phyloP scores from a whole-genome alignment of 1,140 invertebrate genomes.

The Neodiprion lecontei region DNA sequence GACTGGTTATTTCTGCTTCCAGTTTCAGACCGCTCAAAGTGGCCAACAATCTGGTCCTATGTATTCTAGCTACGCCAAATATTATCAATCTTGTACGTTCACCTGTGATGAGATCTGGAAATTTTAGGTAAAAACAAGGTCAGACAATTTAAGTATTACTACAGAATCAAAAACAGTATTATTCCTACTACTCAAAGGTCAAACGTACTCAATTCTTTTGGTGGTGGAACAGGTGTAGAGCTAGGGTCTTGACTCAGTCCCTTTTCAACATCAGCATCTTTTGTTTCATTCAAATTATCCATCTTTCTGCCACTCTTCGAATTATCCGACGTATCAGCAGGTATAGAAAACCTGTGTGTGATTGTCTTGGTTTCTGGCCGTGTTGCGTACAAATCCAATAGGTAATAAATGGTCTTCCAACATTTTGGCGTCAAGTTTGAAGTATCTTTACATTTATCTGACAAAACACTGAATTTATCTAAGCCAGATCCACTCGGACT shows the following conservation, averaged over 20 bases:
- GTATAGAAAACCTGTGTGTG: constrained; percentile 63
- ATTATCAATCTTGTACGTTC: constrained; percentile 72
- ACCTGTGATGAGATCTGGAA: constrained; percentile 56
- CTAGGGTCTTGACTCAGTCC: constrained; percentile 54
- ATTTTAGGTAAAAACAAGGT: constrained; percentile 53
- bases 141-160: constrained; percentile 20
- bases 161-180: constrained; percentile 20
- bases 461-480: constrained; percentile 63
- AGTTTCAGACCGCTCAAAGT: constrained; percentile 92
- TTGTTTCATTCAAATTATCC: constrained; percentile 47
- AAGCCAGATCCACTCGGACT: constrained; percentile 67
- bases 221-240: constrained; percentile 61
- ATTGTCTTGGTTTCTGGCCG: constrained; percentile 95
- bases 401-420: constrained; percentile 93
- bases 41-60: constrained; percentile 85
- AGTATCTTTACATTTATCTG: constrained; percentile 60
- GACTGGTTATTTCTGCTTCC: constrained; percentile 86
- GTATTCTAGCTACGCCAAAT: constrained; percentile 88
- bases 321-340: constrained; percentile 51
- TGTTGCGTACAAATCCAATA: constrained; percentile 91
- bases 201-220: constrained; percentile 49
- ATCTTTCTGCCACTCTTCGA: constrained; percentile 50
- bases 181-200: constrained; percentile 33
- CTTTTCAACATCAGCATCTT: constrained; percentile 59
- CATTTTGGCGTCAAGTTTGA: constrained; percentile 75